phyloP scores from a whole-genome alignment of 2,797 vertebrate genomes.

The Myotis vivesi region DNA sequence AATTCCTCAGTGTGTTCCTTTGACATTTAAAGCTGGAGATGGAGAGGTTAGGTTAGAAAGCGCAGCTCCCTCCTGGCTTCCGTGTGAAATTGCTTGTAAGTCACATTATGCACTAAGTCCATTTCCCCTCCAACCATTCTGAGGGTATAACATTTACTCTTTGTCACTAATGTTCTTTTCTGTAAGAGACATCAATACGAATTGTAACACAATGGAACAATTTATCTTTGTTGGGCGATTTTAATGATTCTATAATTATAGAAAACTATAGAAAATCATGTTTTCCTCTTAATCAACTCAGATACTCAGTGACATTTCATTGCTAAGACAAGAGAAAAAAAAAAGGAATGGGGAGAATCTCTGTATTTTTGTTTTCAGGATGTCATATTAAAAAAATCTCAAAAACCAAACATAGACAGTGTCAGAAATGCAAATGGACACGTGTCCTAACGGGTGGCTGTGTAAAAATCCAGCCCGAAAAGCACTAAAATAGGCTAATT shows the following conservation, averaged over 20 bases:
- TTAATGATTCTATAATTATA: slow-evolving; percentile 78
- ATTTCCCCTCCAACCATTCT: slow-evolving; percentile 64
- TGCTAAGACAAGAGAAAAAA: slow-evolving; percentile 63
- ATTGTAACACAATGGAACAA: slow-evolving; percentile 73
- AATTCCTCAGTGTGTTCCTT: slow-evolving; percentile 79
- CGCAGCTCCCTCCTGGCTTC: slow-evolving; percentile 57
- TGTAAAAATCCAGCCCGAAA: slow-evolving; percentile 80
- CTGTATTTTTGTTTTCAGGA: slow-evolving; percentile 74
- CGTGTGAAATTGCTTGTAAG: slow-evolving; percentile 70
- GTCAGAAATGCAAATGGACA: slow-evolving; percentile 82
- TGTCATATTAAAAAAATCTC: slow-evolving; percentile 65
- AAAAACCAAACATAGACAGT: slow-evolving; percentile 80
- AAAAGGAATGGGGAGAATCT: background rate
- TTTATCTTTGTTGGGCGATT: slow-evolving; percentile 71
- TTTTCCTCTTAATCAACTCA: slow-evolving; percentile 69
- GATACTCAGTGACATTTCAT: slow-evolving; percentile 66
- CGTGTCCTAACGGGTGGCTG: slow-evolving; percentile 73
- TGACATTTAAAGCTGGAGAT: slow-evolving; percentile 79
- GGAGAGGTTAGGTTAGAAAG: slow-evolving; percentile 77
- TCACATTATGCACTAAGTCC: slow-evolving; percentile 62
- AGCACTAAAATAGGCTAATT: slow-evolving; percentile 86
- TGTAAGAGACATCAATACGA: slow-evolving; percentile 62
- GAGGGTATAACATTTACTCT: slow-evolving; percentile 65
- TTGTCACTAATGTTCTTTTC: slow-evolving; percentile 66
- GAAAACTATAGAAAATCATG: slow-evolving; percentile 70